These are phyloP conservation scores for Orthonevra nobilis DNA, from an alignment of 2,888 invertebrate species.

Conservation along the genomic window DNA sequence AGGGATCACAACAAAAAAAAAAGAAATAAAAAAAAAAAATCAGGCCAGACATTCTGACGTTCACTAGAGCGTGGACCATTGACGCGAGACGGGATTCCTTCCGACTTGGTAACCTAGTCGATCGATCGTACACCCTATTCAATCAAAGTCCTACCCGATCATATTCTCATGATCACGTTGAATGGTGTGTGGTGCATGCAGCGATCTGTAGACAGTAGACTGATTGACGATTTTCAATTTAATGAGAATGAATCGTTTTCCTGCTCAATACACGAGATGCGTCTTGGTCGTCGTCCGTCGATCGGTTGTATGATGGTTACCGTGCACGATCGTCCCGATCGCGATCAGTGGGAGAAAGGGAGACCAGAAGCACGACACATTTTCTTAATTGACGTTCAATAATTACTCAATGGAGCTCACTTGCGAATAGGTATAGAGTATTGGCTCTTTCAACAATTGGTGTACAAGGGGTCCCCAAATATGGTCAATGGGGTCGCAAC, in stretches of 20 bases:
- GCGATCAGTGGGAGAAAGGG: slow-evolving; percentile 26
- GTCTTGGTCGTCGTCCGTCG: slow-evolving; percentile 14
- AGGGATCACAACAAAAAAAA: slow-evolving; percentile 8
- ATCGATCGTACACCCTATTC: slow-evolving; percentile 63
- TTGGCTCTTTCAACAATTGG: slow-evolving; percentile 62
- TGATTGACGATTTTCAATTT: slow-evolving; percentile 70
- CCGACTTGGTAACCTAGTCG: slow-evolving; percentile 65
- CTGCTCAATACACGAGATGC: slow-evolving; percentile 29
- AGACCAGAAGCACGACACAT: slow-evolving; percentile 24
- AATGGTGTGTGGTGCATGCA: slow-evolving; percentile 35
- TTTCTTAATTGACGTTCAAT: slow-evolving; percentile 67
- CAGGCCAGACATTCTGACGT: slow-evolving; percentile 67
- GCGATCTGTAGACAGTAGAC: slow-evolving; percentile 36
- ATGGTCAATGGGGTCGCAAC: slow-evolving; percentile 60
- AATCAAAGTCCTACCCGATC: slow-evolving; percentile 51
- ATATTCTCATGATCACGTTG: slow-evolving; percentile 55
- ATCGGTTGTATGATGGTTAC: slow-evolving; percentile 48
- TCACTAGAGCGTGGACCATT: slow-evolving; percentile 56
- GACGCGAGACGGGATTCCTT: slow-evolving; percentile 66
- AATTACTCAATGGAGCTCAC: slow-evolving; percentile 45
- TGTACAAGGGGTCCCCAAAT: slow-evolving; percentile 50
- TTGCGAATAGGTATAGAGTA: slow-evolving; percentile 35
- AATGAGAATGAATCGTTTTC: slow-evolving; percentile 62
- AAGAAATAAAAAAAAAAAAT: slow-evolving; percentile 48
- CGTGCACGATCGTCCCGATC: slow-evolving; percentile 15